Evolutionary conservation across 2,797 vertebrate genomes (phyloP).

Genomic region (Hyperoplus lanceolatus): DNA sequence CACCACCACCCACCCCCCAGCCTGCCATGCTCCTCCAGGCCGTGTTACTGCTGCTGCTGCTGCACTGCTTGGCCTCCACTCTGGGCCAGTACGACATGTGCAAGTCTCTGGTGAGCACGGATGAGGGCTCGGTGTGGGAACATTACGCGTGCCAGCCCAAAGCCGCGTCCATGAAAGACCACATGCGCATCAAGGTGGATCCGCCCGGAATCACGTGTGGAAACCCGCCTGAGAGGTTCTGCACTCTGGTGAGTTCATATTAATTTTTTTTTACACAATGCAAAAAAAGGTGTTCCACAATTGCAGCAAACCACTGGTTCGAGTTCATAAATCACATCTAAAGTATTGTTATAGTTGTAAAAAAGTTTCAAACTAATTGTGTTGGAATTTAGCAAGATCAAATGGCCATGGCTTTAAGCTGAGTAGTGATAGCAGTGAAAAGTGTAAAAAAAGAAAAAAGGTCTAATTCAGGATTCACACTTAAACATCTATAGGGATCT

Average conservation of each 20-base stretch:
- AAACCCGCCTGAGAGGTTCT: slow-evolving; percentile 96
- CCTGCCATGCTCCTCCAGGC: slow-evolving; percentile 91
- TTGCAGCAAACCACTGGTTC: not conserved
- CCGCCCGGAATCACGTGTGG: slow-evolving; percentile 96
- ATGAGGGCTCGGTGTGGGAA: slow-evolving; percentile 97
- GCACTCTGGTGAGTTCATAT: slow-evolving; percentile 93
- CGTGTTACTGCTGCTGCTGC: slow-evolving; percentile 81
- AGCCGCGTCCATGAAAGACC: slow-evolving; percentile 91
- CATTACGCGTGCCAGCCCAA: slow-evolving; percentile 97
- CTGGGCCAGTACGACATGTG: slow-evolving; percentile 95
- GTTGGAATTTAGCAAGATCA: slow-evolving; percentile 10
- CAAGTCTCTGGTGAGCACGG: slow-evolving; percentile 97
- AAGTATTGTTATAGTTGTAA: not conserved
- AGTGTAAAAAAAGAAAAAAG: not conserved
- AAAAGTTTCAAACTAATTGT: slow-evolving; percentile 6
- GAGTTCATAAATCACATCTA: not conserved
- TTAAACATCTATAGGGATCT: slow-evolving; percentile 42
- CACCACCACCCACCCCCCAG: slow-evolving; percentile 51
- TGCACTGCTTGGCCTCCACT: slow-evolving; percentile 89
- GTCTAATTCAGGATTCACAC: slow-evolving; percentile 45
- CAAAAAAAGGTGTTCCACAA: not conserved
- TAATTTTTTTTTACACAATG: not conserved
- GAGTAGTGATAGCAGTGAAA: not conserved
- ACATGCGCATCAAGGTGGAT: slow-evolving; percentile 93
- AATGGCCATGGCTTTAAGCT: not conserved